A percentile compares a stretch with the other conserved stretches of the same genome.
Conservation (phyloP, 2,888 invertebrate genomes). For the Caenorhabditis doughertyi region DNA sequence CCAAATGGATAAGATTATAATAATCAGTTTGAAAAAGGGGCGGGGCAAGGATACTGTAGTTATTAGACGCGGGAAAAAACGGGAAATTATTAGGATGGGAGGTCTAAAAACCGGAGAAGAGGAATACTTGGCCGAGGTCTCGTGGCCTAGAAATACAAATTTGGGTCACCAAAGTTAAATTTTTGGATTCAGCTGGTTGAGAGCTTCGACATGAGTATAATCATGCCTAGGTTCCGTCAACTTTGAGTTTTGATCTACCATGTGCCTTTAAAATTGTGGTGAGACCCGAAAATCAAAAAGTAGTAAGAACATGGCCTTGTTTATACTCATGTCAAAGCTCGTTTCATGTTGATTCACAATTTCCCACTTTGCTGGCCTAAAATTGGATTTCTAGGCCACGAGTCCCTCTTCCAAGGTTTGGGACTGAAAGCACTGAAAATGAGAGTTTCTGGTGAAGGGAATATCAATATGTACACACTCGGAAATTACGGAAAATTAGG, state of each 20-base stretch:
- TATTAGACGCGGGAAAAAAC: constrained; percentile 41
- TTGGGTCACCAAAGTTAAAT: neutral
- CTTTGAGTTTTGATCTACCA: neutral
- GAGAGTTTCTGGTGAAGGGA: constrained; percentile 4
- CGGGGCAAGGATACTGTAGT: constrained; percentile 56
- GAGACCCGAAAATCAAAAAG: neutral
- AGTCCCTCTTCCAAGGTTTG: neutral
- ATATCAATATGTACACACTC: constrained; percentile 20
- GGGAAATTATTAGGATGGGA: constrained; percentile 29
- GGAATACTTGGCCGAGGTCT: constrained; percentile 5
- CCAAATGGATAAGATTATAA: constrained; percentile 18
- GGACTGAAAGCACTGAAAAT: constrained; percentile 57
- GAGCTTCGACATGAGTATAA: constrained; percentile 18
- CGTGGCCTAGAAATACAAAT: constrained; percentile 9
- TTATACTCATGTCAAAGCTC: neutral
- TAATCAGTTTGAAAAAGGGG: too few relatives aligned
- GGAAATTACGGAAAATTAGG: neutral
- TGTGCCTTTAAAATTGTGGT: too few relatives aligned
- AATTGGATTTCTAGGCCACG: neutral
- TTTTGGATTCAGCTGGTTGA: neutral
- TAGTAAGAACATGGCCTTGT: neutral
- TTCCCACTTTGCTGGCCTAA: neutral
- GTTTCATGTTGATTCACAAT: neutral
- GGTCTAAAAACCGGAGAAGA: constrained; percentile 36
- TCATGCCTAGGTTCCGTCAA: neutral